Evolutionary conservation across 2,113 vertebrate species (phyloP).

Genomic region (Cavia porcellus): DNA sequence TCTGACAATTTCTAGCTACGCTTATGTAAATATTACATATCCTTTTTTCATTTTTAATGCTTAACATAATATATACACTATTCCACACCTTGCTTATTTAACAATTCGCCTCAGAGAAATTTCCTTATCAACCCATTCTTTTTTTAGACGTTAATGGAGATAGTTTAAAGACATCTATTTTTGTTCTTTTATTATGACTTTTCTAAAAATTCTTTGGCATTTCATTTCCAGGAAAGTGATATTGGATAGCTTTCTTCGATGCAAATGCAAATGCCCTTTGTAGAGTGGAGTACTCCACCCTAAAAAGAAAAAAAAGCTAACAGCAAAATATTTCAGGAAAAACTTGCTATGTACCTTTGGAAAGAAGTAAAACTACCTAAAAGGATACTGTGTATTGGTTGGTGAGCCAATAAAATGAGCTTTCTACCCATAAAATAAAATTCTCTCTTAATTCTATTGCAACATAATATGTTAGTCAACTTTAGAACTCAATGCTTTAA

Average conservation of each 20-base stretch:
- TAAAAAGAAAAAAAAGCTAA: background rate
- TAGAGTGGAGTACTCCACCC: background rate
- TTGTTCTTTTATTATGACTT: slow-evolving; percentile 22
- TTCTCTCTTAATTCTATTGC: background rate
- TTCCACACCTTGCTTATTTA: background rate
- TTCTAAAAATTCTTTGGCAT: slow-evolving; percentile 25
- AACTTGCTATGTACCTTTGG: background rate
- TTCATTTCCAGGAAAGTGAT: slow-evolving; percentile 17
- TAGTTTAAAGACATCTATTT: background rate
- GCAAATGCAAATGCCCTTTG: background rate
- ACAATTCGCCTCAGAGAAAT: background rate
- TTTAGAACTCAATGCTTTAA: slow-evolving; percentile 47
- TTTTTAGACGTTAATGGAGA: background rate
- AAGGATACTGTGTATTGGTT: background rate
- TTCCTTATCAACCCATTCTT: background rate
- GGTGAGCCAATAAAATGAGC: background rate
- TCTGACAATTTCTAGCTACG: background rate
- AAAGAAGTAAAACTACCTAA: slow-evolving; percentile 41
- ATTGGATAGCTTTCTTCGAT: background rate
- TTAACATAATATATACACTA: background rate
- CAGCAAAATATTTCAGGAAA: slow-evolving; percentile 37
- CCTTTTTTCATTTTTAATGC: slow-evolving; percentile 2
- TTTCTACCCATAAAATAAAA: slow-evolving; percentile 6
- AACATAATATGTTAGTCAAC: background rate
- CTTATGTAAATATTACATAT: background rate